A percentile compares a stretch with the other conserved stretches of the same genome.
phyloP scores from a whole-genome alignment of 1,140 invertebrate genomes.

The Medauroidea extradentata region DNA sequence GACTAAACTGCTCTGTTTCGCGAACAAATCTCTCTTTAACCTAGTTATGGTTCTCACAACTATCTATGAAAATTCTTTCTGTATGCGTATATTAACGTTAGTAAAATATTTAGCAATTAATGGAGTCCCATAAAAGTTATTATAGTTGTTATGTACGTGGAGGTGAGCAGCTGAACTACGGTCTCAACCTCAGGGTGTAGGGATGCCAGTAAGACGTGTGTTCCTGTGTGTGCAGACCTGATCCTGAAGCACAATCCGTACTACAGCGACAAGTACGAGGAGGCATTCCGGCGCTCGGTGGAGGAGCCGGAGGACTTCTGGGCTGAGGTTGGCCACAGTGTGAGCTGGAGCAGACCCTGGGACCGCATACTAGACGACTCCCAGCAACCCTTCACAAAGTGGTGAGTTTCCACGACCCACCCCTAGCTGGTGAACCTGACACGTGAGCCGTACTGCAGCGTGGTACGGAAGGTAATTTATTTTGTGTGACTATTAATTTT shows the following conservation, averaged over 20 bases:
- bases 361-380: conserved; percentile 76
- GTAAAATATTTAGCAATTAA: too few species aligned
- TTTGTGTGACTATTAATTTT: too few species aligned
- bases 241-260: background rate
- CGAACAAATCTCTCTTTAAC: too few species aligned
- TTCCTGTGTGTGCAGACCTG: background rate
- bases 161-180: too few species aligned
- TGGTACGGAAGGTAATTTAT: too few species aligned
- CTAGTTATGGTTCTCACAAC: too few species aligned
- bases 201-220: background rate
- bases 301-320: conserved; percentile 82
- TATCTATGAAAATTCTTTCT: too few species aligned
- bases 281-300: conserved; percentile 62
- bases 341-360: conserved; percentile 84
- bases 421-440: too few species aligned
- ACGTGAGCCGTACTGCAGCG: too few species aligned
- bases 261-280: conserved; percentile 53
- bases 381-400: conserved; percentile 83
- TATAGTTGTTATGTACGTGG: background rate
- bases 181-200: too few species aligned
- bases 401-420: conserved; percentile 60
- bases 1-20: background rate
- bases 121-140: background rate
- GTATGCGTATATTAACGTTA: background rate
- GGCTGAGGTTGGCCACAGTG: conserved; percentile 63